These are phyloP conservation scores for Hypotaenidia okinawae DNA, from an alignment of 2,797 vertebrate species.

Conservation along the genomic window DNA sequence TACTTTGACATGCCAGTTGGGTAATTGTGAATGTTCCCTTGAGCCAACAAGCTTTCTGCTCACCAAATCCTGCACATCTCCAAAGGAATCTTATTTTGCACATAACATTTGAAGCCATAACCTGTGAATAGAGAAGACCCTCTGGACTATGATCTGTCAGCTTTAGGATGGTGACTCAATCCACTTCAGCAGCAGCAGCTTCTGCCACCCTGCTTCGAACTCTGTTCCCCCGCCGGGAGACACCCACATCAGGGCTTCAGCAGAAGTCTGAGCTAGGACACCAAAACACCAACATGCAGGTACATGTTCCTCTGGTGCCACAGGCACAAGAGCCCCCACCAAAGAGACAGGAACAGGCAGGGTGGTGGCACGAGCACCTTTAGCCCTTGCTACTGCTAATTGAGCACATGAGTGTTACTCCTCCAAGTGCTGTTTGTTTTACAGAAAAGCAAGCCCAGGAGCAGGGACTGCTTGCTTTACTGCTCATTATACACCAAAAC, in stretches of 20 bases:
- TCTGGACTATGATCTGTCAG: neutral
- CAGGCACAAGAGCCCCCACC: neutral
- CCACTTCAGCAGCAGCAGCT: rapidly evolving
- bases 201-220: neutral
- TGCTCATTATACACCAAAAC: rapidly evolving
- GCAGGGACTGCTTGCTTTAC: neutral
- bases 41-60: conserved; percentile 38
- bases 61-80: neutral
- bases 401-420: rapidly evolving
- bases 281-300: rapidly evolving
- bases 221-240: rapidly evolving
- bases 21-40: neutral
- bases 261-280: neutral
- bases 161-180: rapidly evolving
- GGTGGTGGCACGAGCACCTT: rapidly evolving
- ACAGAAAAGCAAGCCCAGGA: neutral
- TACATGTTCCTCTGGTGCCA: rapidly evolving
- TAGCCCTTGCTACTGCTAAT: neutral
- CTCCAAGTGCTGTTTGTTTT: neutral
- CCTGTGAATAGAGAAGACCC: neutral
- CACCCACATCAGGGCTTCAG: rapidly evolving
- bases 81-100: neutral
- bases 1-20: neutral
- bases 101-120: neutral
- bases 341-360: neutral